These are phyloP conservation scores for Fragum whitleyi DNA, from an alignment of 2,888 invertebrate species.

Conservation along the genomic window DNA sequence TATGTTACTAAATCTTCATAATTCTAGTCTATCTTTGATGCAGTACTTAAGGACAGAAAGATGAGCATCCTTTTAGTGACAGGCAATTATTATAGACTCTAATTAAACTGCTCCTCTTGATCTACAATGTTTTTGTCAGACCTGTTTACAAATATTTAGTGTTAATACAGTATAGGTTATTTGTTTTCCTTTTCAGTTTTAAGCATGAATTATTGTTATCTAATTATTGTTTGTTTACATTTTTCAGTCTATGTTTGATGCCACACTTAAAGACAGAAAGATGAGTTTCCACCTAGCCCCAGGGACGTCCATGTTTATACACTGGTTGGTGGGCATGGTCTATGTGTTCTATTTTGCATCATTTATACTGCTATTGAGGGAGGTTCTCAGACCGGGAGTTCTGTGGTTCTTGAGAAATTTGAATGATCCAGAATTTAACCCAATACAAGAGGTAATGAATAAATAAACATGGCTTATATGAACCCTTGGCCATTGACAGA, in stretches of 20 bases:
- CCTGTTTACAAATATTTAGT: too few species aligned
- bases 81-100: too few species aligned
- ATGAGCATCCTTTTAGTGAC: slow-evolving; percentile 95
- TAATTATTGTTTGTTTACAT: neutral
- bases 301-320: slow-evolving; percentile 98
- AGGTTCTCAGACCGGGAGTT: slow-evolving; percentile 98
- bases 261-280: slow-evolving; percentile 88
- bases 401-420: slow-evolving; percentile 99
- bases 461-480: too few species aligned
- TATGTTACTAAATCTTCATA: too few species aligned
- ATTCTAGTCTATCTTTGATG: slow-evolving; percentile 85
- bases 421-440: slow-evolving; percentile 99
- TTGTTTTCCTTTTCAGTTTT: too few species aligned
- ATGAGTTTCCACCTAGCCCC: slow-evolving; percentile 95
- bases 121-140: too few species aligned
- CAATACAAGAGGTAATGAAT: slow-evolving; percentile 91
- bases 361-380: slow-evolving; percentile 93
- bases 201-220: too few species aligned
- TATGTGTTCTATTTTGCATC: slow-evolving; percentile 99
- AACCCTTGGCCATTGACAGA: too few species aligned
- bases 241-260: slow-evolving; percentile 84
- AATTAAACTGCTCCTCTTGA: too few species aligned
- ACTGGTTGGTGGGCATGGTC: slow-evolving; percentile 99
- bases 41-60: slow-evolving; percentile 88
- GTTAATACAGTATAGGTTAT: too few species aligned